phyloP scores from a whole-genome alignment of 1,140 invertebrate genomes.

The Diabrotica undecimpunctata region DNA sequence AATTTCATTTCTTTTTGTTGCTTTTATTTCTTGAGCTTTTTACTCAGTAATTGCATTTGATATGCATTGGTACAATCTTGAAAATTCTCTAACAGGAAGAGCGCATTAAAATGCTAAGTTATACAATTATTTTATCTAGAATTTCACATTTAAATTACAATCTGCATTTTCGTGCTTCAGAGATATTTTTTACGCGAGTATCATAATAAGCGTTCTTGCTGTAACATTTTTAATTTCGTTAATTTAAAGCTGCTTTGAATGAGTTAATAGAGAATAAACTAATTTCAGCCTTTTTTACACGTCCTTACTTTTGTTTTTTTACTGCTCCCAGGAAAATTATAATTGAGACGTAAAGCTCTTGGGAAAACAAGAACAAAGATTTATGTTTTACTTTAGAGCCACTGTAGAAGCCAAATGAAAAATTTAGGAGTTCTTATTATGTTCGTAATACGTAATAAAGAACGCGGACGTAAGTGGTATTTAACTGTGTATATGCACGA shows the following conservation, averaged over 20 bases:
- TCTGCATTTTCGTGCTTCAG: neutral
- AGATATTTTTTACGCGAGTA: neutral
- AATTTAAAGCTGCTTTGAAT: neutral
- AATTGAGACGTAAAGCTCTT: neutral
- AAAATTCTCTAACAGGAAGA: neutral
- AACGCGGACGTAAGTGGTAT: no score
- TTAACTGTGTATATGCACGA: no score
- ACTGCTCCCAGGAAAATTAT: neutral
- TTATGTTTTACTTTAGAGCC: neutral
- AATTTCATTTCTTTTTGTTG: no score
- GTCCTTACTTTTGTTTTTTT: slow-evolving; percentile 1
- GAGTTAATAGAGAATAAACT: slow-evolving; percentile 3
- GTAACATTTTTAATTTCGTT: neutral
- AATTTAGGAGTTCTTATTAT: no score
- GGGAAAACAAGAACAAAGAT: neutral
- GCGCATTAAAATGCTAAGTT: slow-evolving; percentile 3
- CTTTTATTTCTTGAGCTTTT: neutral
- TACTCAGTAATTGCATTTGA: neutral
- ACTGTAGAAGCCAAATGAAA: no score
- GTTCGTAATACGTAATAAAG: no score
- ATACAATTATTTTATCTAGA: slow-evolving; percentile 3
- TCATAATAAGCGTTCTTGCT: neutral
- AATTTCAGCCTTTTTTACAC: neutral
- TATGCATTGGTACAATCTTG: neutral
- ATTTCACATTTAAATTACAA: neutral